Base-by-base conservation (phyloP, 2,113 vertebrate species). In the Menidia beryllina region DNA sequence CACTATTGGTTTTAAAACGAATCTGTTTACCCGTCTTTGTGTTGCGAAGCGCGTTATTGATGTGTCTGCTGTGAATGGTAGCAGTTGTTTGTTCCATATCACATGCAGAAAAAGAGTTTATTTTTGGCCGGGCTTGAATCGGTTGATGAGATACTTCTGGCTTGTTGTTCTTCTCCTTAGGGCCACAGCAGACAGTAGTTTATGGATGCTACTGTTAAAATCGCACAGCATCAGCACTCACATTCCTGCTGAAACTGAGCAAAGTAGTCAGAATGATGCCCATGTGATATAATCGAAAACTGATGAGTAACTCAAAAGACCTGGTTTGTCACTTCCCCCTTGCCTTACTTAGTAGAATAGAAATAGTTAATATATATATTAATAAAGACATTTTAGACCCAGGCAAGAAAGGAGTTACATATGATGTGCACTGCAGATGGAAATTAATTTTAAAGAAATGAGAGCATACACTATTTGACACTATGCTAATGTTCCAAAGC, bases 401-500 rank as follows among this genome's bases (percentile, higher is more conserved):
- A 5, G 10, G 30, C 30, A 8, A 12, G 4, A 15, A 12, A 4
- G 17, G 15, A 41, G 6, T 15, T 5, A 43, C 10, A 41, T 11
- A 39, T 5, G 19, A 45, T 45, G 6, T 45, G 15, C 41, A n/a
- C 41, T 45, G 4, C 17, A n/a, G 41, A 45, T 45, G 4, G n/a
- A 2, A 45, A 13, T 36, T 36, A 45, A 39, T 74, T 47, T 3
- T 13, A 73, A 7, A 62, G 24, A 45, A 43, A 58, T 69, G n/a
- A n/a, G 9, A n/a, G 43, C 61, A 39, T 10, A 57, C 20, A 39
- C 20, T 23, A 26, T 51, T 30, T 36, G 52, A 34, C 23, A 41
- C 66, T 19, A 24, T 38, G 17, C 34, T 48, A 43, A 25, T 34
- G 55, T 56, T 69, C 63, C 68, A 72, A 65, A 77, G 66, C 76